Conservation (phyloP, 2,113 vertebrate species). For the Ptilorrhoa leucosticta region DNA sequence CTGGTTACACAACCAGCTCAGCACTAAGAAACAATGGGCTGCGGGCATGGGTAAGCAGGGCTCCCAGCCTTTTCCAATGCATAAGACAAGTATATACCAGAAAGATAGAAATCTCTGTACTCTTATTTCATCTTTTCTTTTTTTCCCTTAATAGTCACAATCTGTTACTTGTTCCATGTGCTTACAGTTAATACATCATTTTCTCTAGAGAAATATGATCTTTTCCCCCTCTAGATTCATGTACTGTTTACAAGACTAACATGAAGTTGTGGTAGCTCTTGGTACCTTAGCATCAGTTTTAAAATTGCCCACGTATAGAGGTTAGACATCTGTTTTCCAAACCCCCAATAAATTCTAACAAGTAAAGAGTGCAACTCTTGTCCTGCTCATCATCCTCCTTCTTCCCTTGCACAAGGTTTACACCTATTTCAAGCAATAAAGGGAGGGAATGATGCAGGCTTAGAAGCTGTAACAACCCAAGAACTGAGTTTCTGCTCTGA, state of each 20-base stretch:
- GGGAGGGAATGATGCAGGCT: neutral
- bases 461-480: neutral
- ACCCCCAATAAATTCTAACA: neutral
- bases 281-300: neutral
- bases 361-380: neutral
- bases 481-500: neutral
- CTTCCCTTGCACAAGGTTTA: neutral
- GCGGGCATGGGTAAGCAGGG: neutral
- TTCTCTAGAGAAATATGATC: neutral
- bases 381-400: neutral
- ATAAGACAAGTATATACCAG: neutral
- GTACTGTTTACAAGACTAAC: neutral
- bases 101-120: neutral
- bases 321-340: neutral
- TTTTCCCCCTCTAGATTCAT: neutral
- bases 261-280: neutral
- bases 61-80: neutral
- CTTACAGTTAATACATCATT: neutral
- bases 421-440: neutral
- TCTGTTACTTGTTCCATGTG: neutral
- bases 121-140: neutral
- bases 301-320: neutral
- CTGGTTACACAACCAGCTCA: constrained; percentile 16
- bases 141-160: neutral
- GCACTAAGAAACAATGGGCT: neutral